Evolutionary conservation across 2,113 vertebrate genomes (phyloP), one percentile per base, ranked within the genome.

Genomic region (Oryzias woworae): DNA sequence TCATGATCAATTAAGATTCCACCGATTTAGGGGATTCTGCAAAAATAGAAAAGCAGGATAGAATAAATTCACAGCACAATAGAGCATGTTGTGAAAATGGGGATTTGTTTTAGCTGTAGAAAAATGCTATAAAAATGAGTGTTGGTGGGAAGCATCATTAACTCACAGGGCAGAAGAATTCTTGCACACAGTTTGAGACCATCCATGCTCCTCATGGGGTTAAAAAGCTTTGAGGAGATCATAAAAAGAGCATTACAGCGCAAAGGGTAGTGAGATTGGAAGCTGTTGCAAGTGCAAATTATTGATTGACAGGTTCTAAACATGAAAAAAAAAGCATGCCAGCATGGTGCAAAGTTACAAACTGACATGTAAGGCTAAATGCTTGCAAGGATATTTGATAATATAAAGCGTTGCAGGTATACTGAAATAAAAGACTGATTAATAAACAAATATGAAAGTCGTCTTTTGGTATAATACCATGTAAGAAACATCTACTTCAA

Each of bases 191-290:
- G 28, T 55, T 41, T 55, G 22, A 61, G 58, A 44, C 56, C 4
- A 7, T 66, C 66, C 36, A 49, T 59, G 47, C 42, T 60, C 18
- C 49, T 46, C 13, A 2, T 58, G 20, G 69, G 41, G 14, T 5
- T 59, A 26, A 36, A n/a, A 53, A 54, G 24, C 28, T 68, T 31
- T 54, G 56, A 62, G 42, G n/a, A 43, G 47, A 16, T 53, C 42
- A 73, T 73, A 59, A 69, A 69, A 78, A 52, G 8, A 55, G n/a
- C 57, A 65, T 73, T 49, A 76, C 12, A 63, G 51, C 22, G 23
- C 16, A 45, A 45, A 48, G 16, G 20, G 20, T 20, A 18, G 47
- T 18, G 47, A 20, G n/a, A 10, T 12, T 12, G 12, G n/a, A 47
- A n/a, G 16, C 4, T 45, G 45, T 17, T n/a, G n/a, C 45, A 17